phyloP scores from a whole-genome alignment of 2,888 invertebrate genomes.

The Drosophila picticornis region DNA sequence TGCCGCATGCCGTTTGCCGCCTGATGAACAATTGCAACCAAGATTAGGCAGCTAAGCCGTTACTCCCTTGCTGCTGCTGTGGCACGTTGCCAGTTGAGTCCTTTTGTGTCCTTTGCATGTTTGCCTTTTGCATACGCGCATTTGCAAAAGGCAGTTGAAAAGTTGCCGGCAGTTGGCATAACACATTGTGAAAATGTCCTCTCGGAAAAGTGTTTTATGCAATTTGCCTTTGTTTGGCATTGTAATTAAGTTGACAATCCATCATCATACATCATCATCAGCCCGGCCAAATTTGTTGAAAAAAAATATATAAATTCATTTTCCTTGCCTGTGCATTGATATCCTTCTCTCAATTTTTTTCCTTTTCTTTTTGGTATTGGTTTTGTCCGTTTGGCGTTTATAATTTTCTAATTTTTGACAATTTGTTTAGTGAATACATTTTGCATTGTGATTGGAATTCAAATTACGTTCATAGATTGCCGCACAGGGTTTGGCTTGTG shows the following conservation, averaged over 20 bases:
- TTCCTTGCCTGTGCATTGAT: slow-evolving; percentile 26
- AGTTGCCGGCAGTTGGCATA: slow-evolving; percentile 46
- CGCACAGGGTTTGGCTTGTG: slow-evolving; percentile 9
- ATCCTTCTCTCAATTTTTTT: slow-evolving; percentile 17
- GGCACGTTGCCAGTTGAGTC: slow-evolving; percentile 52
- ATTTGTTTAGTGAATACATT: slow-evolving; percentile 33
- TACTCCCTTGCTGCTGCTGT: slow-evolving; percentile 44
- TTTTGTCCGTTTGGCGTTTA: slow-evolving; percentile 9
- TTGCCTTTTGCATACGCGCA: slow-evolving; percentile 57
- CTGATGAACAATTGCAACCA: slow-evolving; percentile 66
- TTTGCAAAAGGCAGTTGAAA: slow-evolving; percentile 37
- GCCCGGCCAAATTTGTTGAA: slow-evolving; percentile 24
- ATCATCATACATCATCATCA: slow-evolving; percentile 83
- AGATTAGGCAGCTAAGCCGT: slow-evolving; percentile 74
- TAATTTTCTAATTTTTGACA: slow-evolving; percentile 41
- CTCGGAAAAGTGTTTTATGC: slow-evolving; percentile 56
- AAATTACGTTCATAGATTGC: slow-evolving; percentile 9
- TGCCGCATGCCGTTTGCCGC: slow-evolving; percentile 11
- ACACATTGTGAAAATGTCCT: slow-evolving; percentile 41
- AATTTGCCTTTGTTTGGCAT: slow-evolving; percentile 77
- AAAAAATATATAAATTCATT: slow-evolving; percentile 4
- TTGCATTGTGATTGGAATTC: slow-evolving; percentile 8
- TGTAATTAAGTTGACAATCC: slow-evolving; percentile 83
- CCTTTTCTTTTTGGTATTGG: not conserved
- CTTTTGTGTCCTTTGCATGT: slow-evolving; percentile 54